Base-by-base conservation (phyloP, 2,888 invertebrate species). In the Idaea dimidiata region DNA sequence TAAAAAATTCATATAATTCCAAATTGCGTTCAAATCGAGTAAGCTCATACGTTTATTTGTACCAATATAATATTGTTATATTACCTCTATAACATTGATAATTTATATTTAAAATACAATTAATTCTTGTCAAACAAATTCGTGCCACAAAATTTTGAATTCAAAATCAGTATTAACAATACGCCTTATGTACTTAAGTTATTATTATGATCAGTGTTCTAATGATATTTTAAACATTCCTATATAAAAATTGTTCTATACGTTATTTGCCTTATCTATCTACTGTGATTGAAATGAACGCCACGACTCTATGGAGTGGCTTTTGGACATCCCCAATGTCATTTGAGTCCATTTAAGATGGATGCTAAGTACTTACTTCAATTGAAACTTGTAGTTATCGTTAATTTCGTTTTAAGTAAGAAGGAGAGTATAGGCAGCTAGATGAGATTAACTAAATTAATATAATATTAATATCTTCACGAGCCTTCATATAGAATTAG, bases 401-500 rank as follows among this genome's bases (percentile, higher is more conserved):
- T 43, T 43, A 24, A 33, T n/a, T 59, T 61, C 1, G 54, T 63
- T 17, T 59, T 31, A 16, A 43, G 18, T 32, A 69, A 2, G 7
- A 14, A 0, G 5, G 8, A 32, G 10, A 33, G 14, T 55, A 16
- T 55, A 78, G 79, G 77, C 80, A 78, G 80, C 79, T 84, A 82
- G 75, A 71, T 68, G 67, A 73, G 66, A 72, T 70, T 68, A 72
- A 43, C 8, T 55, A 55, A 55, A 55, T 55, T 55, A 16, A 17
- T 16, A 55, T 17, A n/a, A 57, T 58, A 61, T 53, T n/a, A 60
- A 17, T 59, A 65, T 33, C n/a, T 54, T 61, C 58, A 59, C 55
- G 64, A 74, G 83, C 83, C 83, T 86, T 85, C 79, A 74, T 86
- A 14, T 72, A 87, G 83, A 80, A 76, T 84, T 88, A 89, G 89